Percentiles rank a stretch among this genome's conserved stretches.
Evolutionary conservation across 2,888 invertebrate genomes (phyloP).

Genomic region (Tubulanus polymorphus): DNA sequence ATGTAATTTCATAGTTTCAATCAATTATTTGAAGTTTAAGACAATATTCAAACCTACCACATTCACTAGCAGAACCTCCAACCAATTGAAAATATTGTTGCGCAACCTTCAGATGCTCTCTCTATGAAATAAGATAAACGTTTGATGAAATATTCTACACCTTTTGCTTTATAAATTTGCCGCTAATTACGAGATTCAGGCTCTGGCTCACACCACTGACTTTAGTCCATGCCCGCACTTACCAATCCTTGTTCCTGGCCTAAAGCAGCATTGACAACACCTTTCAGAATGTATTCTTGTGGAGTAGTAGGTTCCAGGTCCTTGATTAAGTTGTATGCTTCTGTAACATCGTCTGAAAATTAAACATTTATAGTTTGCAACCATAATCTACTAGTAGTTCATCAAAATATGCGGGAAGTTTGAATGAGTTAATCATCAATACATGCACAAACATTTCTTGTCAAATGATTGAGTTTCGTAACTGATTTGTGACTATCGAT

Average conservation of each 20-base stretch:
- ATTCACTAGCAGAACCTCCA: conserved; percentile 93
- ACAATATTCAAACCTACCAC: conserved; percentile 61
- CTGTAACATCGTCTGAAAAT: conserved; percentile 70
- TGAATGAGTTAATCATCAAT: no score
- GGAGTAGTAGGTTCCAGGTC: conserved; percentile 90
- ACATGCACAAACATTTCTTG: no score
- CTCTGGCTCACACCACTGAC: no score
- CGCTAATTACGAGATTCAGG: neutral
- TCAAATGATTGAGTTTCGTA: no score
- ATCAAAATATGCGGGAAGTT: no score
- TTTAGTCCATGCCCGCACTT: no score
- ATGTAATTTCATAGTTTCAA: no score
- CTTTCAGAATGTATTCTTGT: conserved; percentile 93
- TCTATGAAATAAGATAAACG: conserved; percentile 59
- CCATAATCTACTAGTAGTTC: no score
- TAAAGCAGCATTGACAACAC: conserved; percentile 87
- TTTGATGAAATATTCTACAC: neutral
- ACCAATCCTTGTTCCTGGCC: conserved; percentile 91
- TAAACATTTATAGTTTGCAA: no score
- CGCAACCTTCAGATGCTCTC: conserved; percentile 89
- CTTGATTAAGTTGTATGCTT: conserved; percentile 83
- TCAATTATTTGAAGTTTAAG: no score
- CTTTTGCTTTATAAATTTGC: neutral
- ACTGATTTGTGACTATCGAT: no score
- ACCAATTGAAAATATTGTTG: conserved; percentile 96